Base-by-base conservation (phyloP, 2,888 invertebrate genomes). In the Halictus ligatus region DNA sequence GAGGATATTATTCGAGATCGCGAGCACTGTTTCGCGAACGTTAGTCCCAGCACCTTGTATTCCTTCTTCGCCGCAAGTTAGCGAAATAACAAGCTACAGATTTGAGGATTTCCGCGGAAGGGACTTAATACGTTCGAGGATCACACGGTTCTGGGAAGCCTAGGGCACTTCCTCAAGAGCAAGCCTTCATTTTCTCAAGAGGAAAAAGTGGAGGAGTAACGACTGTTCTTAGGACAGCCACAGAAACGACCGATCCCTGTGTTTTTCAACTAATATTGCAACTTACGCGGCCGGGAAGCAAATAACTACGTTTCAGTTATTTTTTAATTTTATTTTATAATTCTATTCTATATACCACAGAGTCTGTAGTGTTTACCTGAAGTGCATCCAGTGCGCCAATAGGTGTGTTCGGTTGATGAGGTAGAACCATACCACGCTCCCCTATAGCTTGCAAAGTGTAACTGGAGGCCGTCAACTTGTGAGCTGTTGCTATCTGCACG, bases 391-490 rank as follows among this genome's bases (percentile, higher is more conserved):
- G 92, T 83, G 96, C 95, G 92, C 97, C 97, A 78, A 97, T 97
- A 25, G 97, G 97, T 75, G 97, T 97, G 95, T 97, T 97, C 21
- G 97, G 97, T 94, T 97, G 97, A 95, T 97, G 97, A 74, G 97
- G 96, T 88, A 97, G 95, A 86, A 96, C 94, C 84, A 96, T 96
- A 73, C 96, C 96, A 92, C 96, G 94, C 92, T 96, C 96, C 91
- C 97, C 97, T 85, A 97, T 95, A 21, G 97, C 96, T 92, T 97
- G 96, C 58, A 97, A 95, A 43, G 96, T 96, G 95, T 97, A 96
- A 88, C 96, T 96, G 84, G 97, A 96, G 58, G 97, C 97, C 90
- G 96, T 96, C 87, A 98, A 96, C 94, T 97, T 97, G 94, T 97
- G 96, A 74, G 96, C 96, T 74, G 97, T 97, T 71, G 97, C 96